These are phyloP conservation scores for Gavia stellata DNA, from an alignment of 2,113 vertebrate species.

Conservation along the genomic window DNA sequence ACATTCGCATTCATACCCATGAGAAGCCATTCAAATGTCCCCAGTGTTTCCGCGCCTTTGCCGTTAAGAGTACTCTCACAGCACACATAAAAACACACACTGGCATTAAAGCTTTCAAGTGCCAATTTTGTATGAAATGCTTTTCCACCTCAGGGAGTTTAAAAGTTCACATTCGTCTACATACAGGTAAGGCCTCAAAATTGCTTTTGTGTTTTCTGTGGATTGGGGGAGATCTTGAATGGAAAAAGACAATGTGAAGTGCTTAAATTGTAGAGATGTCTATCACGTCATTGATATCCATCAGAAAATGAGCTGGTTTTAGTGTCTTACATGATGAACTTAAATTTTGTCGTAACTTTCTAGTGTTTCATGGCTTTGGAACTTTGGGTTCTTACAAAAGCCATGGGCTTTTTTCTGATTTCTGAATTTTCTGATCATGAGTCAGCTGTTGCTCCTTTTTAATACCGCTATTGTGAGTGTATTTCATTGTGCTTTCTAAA, in stretches of 20 bases:
- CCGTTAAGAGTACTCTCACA: conserved; percentile 96
- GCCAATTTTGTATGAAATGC: conserved; percentile 93
- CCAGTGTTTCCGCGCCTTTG: conserved; percentile 96
- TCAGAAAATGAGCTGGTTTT: neutral
- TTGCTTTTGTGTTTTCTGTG: neutral
- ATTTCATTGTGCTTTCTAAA: neutral
- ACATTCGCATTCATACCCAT: conserved; percentile 97
- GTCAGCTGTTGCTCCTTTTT: neutral
- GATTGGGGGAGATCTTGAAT: neutral
- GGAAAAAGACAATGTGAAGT: neutral
- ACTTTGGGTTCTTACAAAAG: neutral
- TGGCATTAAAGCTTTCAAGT: conserved; percentile 96
- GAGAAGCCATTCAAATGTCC: conserved; percentile 99
- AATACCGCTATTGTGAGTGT: neutral
- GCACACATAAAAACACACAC: conserved; percentile 98
- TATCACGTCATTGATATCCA: neutral
- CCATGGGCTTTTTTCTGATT: neutral
- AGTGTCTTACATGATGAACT: neutral
- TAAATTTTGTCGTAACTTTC: neutral
- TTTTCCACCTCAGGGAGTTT: conserved; percentile 99
- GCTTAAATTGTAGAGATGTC: neutral
- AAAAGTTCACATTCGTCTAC: conserved; percentile 96
- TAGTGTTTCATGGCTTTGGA: neutral
- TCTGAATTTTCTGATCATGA: neutral
- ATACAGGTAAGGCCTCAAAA: conserved; percentile 83